Evolutionary conservation across 2,113 vertebrate genomes (phyloP).

Genomic region (Gallinago undulata): DNA sequence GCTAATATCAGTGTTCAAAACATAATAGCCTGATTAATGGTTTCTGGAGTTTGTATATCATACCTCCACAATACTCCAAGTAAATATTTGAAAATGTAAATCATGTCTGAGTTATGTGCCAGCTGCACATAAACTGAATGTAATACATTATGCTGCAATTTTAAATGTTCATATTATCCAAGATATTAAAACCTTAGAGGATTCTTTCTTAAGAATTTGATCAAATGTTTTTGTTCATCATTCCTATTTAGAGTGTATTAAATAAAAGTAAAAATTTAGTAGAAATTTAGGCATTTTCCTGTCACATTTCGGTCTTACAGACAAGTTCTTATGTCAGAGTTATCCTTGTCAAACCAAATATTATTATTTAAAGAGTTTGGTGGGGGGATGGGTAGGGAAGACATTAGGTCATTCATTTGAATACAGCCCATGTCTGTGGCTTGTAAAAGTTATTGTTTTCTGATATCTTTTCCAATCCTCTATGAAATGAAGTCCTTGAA

Average conservation of each 20-base stretch:
- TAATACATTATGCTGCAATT: neutral
- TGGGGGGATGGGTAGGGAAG: neutral
- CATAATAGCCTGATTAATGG: neutral
- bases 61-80: neutral
- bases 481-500: neutral
- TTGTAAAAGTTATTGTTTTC: neutral
- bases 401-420: neutral
- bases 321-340: neutral
- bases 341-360: neutral
- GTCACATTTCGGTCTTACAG: neutral
- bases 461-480: neutral
- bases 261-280: neutral
- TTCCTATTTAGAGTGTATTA: neutral
- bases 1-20: constrained; percentile 6
- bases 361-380: neutral
- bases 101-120: neutral
- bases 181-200: neutral
- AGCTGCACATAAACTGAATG: neutral
- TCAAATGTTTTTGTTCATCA: neutral
- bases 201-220: neutral
- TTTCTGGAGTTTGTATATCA: neutral
- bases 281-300: neutral
- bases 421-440: neutral
- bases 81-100: constrained; percentile 21
- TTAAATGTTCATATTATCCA: neutral